Conservation (phyloP, 2,888 invertebrate genomes). For the Daptonema setosum region DNA sequence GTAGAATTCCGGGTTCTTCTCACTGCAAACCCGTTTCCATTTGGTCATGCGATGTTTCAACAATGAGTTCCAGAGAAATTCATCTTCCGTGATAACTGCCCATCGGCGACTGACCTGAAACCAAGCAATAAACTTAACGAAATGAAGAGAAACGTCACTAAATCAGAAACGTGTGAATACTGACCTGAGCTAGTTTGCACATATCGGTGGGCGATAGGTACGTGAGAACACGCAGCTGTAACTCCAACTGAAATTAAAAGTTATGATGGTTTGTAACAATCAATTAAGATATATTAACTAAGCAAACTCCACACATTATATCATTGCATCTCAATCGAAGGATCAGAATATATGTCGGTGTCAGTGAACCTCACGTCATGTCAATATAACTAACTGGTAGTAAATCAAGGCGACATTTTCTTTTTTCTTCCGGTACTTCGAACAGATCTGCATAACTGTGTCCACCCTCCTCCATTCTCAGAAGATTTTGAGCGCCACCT, state of each 20-base stretch:
- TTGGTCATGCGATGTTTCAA: not conserved
- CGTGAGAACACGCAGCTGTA: constrained; percentile 1
- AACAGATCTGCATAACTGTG: not conserved
- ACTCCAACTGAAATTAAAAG: not conserved
- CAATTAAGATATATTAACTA: no score
- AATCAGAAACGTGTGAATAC: no score
- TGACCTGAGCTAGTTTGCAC: constrained; percentile 1
- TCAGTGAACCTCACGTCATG: no score
- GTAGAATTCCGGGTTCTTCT: constrained; percentile 6
- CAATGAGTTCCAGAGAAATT: constrained; percentile 2
- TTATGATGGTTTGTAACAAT: no score
- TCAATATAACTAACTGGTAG: not conserved
- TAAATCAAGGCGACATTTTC: not conserved
- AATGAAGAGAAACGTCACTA: no score
- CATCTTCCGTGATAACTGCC: constrained; percentile 1
- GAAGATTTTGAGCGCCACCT: constrained; percentile 7
- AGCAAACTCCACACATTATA: no score
- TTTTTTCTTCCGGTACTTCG: not conserved
- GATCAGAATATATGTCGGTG: no score
- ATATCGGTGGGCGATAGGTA: not conserved
- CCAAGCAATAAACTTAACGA: no score
- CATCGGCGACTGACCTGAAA: no score
- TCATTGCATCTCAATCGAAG: no score
- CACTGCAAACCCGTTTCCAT: constrained; percentile 4
- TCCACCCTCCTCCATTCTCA: not conserved